Evolutionary conservation across 2,113 vertebrate genomes (phyloP), one percentile per base, ranked within the genome.

Genomic region (Formicarius rufipectus): DNA sequence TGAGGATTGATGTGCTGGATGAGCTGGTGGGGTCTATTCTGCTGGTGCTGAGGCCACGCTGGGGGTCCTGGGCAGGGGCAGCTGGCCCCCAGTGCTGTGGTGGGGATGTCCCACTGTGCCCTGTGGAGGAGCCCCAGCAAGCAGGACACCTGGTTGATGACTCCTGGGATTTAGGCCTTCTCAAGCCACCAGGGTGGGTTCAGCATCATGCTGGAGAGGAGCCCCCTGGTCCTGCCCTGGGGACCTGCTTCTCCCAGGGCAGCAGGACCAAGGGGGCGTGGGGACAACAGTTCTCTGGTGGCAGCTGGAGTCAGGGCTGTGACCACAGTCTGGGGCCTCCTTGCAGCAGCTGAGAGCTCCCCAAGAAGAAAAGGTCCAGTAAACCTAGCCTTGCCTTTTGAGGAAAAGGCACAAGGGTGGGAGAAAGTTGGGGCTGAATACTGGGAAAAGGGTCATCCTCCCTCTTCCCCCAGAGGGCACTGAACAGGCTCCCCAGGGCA

Each of bases 151-250:
- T 35, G 22, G 16, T 5, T 66, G 67, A 4, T 49, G 31, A 56
- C 5, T 23, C 47, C 19, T 66, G 75, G 37, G 25, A 27, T 45
- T 23, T 10, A 10, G 37, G 5, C 39, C 33, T 66, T 53, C 15
- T 63, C 21, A 27, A 84, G 74, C 27, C 37, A 30, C 50, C 3
- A 2, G 40, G 22, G 37, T 52, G 66, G 28, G 18, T 8, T 76
- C n/a, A 27, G 3, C 6, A 14, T 18, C 1, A 1, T 6, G 30
- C 59, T 22, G 44, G n/a, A 40, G 40, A 72, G 35, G 27, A 64
- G 31, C 3, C 1, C 15, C 7, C 3, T 0, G 5, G 33, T 35
- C 22, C 62, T 2, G 3, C 56, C 0, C 0, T 10, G 50, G 45
- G 25, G 23, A 30, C 24, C 33, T 7, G 8, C 40, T n/a, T 37